These are phyloP conservation scores for Acronicta psi DNA, from an alignment of 2,888 invertebrate species.

Conservation along the genomic window DNA sequence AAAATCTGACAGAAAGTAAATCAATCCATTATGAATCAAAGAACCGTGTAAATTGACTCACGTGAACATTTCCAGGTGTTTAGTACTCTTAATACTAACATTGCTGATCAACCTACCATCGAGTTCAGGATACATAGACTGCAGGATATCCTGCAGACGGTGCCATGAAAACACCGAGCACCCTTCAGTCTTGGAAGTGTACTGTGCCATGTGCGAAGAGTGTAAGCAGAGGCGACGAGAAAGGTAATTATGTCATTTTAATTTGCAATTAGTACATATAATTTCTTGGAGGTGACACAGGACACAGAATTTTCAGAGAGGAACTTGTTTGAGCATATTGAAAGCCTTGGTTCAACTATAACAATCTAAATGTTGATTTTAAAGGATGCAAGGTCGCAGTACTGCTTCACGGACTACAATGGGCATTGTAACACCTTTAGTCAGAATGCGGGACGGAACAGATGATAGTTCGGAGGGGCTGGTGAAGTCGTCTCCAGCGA, in stretches of 20 bases:
- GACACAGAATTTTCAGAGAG: no score
- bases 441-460: conserved; percentile 19
- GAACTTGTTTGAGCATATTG: no score
- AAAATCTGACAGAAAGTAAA: no score
- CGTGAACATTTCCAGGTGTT: conserved; percentile 37
- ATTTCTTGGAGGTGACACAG: no score
- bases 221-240: conserved; percentile 70
- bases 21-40: no score
- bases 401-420: conserved; percentile 6
- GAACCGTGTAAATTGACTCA: no score
- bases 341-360: background rate
- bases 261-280: no score
- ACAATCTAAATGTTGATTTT: conserved; percentile 2
- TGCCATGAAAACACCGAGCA: conserved; percentile 63
- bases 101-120: conserved; percentile 53
- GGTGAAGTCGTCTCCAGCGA: background rate
- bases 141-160: conserved; percentile 70
- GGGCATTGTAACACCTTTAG: background rate
- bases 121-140: conserved; percentile 65
- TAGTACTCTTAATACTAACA: conserved; percentile 38
- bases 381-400: conserved; percentile 25
- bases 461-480: conserved; percentile 2
- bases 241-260: conserved; percentile 20
- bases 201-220: conserved; percentile 81
- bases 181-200: conserved; percentile 68